Base-by-base conservation (phyloP, 2,888 invertebrate species). In the Artemia sinica region DNA sequence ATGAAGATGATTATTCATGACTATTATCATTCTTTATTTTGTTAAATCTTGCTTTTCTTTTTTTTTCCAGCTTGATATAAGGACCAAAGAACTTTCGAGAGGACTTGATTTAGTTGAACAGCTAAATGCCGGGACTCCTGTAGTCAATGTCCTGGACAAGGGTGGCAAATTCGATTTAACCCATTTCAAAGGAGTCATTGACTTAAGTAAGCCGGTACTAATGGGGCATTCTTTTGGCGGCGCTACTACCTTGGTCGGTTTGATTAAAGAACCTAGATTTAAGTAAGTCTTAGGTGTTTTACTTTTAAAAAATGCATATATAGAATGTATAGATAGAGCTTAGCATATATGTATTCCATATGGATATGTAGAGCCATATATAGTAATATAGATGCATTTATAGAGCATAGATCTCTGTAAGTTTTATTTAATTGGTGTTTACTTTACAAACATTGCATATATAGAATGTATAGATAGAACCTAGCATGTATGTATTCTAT, bases 211-310 rank as follows among this genome's bases (percentile, higher is more conserved):
- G 71, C 74, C 81, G 2, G 77, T 80, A 1, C 77, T 84, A 71
- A 80, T 81, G 73, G 86, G 86, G 3, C 85, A 85, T 76, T 85
- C 85, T 0, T 85, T 86, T 76, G 86, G 86, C 9, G 85, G 82
- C 3, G 82, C 84, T 8, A 83, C 85, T 0, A 79, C 82, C 11
- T 75, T 86, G 4, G 77, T 82, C 49, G 78, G 84, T 0, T 75
- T 84, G 49, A 79, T 82, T 0, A 77, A 78, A 69, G 82, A 84
- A 71, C 74, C 76, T 49, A 77, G 84, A 72, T 80, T 84, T 72
- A 81, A 77, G 83, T 83, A 77, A 74, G 76, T 74, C 11, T 65
- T 65, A 12, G 11, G 50, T 12, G 50, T 67, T 67, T 68, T 49
- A 12, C 12, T 48, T 69, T 41, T 5, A 41, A 41, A 41, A 41